Evolutionary conservation across 2,888 invertebrate species (phyloP).

Genomic region (Tholera decimalis): DNA sequence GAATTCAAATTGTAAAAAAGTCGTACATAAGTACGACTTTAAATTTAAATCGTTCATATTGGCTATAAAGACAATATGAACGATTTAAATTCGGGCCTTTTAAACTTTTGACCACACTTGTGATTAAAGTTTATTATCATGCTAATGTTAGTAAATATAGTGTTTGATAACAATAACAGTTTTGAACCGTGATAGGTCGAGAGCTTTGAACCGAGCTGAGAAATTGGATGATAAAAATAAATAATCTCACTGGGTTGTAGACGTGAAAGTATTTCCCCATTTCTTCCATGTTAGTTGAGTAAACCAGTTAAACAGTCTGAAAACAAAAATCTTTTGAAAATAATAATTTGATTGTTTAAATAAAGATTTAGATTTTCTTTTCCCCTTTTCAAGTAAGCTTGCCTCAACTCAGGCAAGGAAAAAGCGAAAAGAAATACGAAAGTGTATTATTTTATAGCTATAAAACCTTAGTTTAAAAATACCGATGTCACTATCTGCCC

Average conservation of each 20-base stretch:
- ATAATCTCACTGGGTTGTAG: slow-evolving; percentile 71
- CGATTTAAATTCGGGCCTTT: no score
- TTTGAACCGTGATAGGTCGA: background rate
- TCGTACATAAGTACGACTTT: no score
- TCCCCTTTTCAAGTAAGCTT: background rate
- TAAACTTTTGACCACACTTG: no score
- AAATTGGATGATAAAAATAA: slow-evolving; percentile 25
- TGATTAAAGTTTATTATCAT: no score
- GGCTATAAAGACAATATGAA: no score
- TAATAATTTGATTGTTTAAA: slow-evolving; percentile 2
- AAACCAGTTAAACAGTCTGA: slow-evolving; percentile 69
- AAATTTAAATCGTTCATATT: no score
- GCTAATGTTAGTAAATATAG: background rate
- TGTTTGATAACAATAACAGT: background rate
- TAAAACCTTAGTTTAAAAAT: background rate
- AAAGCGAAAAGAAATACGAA: background rate
- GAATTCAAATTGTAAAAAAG: background rate
- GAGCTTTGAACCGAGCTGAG: background rate
- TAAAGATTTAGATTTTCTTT: background rate
- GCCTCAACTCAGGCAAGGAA: background rate
- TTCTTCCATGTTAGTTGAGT: slow-evolving; percentile 57
- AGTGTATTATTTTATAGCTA: background rate
- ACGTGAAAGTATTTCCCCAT: slow-evolving; percentile 67
- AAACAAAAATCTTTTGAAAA: slow-evolving; percentile 58
- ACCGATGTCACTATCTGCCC: no score